These are phyloP conservation scores for Diaprepes abbreviatus DNA, from an alignment of 2,888 invertebrate species.

Conservation along the genomic window DNA sequence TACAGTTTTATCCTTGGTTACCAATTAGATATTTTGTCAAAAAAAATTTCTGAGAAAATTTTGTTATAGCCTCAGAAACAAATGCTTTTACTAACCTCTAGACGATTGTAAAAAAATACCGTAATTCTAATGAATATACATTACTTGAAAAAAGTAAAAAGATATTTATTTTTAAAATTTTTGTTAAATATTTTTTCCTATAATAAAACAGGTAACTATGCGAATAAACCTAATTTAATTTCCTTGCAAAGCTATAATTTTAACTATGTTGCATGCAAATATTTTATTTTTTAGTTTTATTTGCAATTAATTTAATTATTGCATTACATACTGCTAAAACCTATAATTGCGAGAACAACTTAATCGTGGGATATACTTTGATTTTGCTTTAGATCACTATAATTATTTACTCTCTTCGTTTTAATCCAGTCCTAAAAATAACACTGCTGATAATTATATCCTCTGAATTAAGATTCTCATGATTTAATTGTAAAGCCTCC, in stretches of 20 bases:
- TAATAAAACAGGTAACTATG: not conserved
- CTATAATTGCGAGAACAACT: conserved; percentile 6
- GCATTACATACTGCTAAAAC: conserved; percentile 11
- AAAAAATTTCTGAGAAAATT: not conserved
- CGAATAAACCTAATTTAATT: conserved; percentile 3
- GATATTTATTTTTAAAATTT: no score
- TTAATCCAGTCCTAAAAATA: conserved; percentile 1
- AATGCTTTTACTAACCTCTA: not conserved
- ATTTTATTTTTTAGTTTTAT: conserved; percentile 8
- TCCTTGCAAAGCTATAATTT: conserved; percentile 5
- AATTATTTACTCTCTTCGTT: conserved; percentile 3
- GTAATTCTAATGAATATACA: not conserved
- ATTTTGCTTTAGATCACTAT: conserved; percentile 8
- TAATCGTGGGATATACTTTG: conserved; percentile 14
- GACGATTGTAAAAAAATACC: not conserved
- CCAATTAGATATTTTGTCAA: conserved; percentile 15
- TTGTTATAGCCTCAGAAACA: not conserved
- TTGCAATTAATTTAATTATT: conserved; percentile 11
- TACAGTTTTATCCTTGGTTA: not conserved
- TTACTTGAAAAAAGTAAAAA: no score
- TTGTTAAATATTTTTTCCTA: no score
- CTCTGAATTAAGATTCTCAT: not conserved
- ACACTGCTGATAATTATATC: not conserved
- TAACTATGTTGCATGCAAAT: conserved; percentile 5
- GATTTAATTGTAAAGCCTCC: not conserved